Evolutionary conservation across 2,888 invertebrate species (phyloP), one percentile per base, ranked within the genome.

Genomic region (Drosophila neotestacea): DNA sequence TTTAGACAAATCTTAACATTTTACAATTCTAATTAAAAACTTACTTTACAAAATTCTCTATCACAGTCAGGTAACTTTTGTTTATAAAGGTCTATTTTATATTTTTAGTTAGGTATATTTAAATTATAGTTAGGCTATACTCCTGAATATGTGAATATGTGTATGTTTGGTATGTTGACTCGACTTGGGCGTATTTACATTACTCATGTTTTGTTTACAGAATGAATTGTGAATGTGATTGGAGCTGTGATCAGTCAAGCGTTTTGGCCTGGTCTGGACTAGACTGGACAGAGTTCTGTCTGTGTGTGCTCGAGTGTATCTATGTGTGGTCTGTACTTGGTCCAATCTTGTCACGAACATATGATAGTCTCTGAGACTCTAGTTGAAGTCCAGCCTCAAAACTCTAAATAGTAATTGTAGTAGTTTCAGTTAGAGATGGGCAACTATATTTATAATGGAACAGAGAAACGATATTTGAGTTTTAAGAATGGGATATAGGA

Each of bases 311-410:
- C 50, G 50, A 39, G 39, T 39, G 39, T 66, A 6, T 58, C 41
- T 30, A 30, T 22, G 63, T 62, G 64, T 64, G 48, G 44, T 44
- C 44, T 70, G 85, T 67, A 67, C 81, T 80, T 86, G 74, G 84
- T 64, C 81, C 70, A 78, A 84, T 82, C 87, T 87, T 81, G 87
- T 82, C 85, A 86, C 87, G 82, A 82, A 78, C 60, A 61, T 39
- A 22, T 30, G 46, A 38, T 16, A 42, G 22, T 22, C 22, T 11
- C 4, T 5, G 28, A 42, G 32, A 6, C 32, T 32, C 32, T 6
- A 32, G 22, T 16, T 13, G 10, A 38, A 28, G 47, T 58, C 58
- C 58, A 58, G 58, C 58, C 58, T 47, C 59, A 59, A 27, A 42
- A 56, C 10, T 36, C 22, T 22, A 9, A 46, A 22, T 32, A 46